Percentiles rank a stretch among this genome's conserved stretches.
These are phyloP conservation scores for Climacteris rufus DNA, from an alignment of 2,113 vertebrate genomes.

Conservation along the genomic window DNA sequence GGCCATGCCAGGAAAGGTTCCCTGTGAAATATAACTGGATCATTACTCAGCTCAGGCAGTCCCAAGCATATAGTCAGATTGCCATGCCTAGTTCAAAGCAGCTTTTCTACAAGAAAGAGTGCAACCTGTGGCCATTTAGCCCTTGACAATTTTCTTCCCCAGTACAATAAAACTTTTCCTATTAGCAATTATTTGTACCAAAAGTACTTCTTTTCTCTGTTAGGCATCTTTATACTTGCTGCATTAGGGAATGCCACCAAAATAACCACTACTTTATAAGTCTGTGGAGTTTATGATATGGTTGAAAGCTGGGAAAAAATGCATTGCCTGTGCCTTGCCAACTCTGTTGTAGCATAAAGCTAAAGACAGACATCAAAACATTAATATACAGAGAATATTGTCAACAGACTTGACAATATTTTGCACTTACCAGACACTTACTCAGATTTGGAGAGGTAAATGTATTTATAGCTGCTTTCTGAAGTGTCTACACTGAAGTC, in stretches of 20 bases:
- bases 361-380: not conserved
- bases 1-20: not conserved
- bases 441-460: not conserved
- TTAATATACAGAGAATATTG: no score
- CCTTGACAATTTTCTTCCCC: not conserved
- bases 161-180: not conserved
- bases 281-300: not conserved
- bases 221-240: not conserved
- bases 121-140: not conserved
- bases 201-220: not conserved
- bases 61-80: not conserved
- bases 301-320: not conserved
- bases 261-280: not conserved
- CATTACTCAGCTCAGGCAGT: not conserved
- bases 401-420: not conserved
- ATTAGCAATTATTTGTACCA: not conserved
- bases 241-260: not conserved
- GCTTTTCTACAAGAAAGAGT: not conserved
- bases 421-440: not conserved
- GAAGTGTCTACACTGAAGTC: not conserved
- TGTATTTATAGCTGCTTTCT: not conserved
- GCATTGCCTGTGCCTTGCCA: not conserved
- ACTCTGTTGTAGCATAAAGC: not conserved
- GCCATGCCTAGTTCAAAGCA: not conserved
- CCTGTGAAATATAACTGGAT: not conserved